Evolutionary conservation across 2,113 vertebrate genomes (phyloP), one percentile per base, ranked within the genome.

Genomic region (Gobio gobio): DNA sequence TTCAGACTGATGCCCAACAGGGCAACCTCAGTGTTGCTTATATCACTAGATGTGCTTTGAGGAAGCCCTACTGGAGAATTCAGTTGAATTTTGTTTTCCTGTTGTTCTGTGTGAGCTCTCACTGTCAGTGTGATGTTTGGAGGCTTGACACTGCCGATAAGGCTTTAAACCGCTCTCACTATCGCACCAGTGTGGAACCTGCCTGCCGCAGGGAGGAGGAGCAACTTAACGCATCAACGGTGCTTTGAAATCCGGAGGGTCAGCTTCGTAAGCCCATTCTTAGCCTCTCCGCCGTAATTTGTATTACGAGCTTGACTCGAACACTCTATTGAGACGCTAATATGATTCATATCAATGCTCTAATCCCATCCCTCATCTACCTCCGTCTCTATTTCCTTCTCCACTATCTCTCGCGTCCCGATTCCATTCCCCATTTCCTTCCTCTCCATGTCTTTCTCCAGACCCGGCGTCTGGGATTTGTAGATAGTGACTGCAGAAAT

Each of bases 211-310:
- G 80, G 63, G 64, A 56, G 78, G 78, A 33, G 80, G 49, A 72
- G 64, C 80, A 56, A 56, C 64, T 70, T 72, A 82, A 40, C 1
- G 47, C 26, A 66, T 82, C 63, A 82, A 9, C 56, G 47, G 26
- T 56, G 29, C 18, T 56, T 56, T 72, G 29, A 82, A 82, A 82
- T 82, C 63, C 26, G 0, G 61, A 72, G 80, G 80, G 80, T 82
- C 33, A 68, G 14, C 29, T 82, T 56, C 80, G 12, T 24, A 70
- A 82, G 49, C 49, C 80, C 47, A 4, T 33, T 82, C 80, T 68
- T 72, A 72, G 64, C 47, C 63, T 72, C 72, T 82, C 64, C 80
- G 47, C 10, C 29, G 63, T 72, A 56, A 82, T 82, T 82, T 72
- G 64, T 72, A 51, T 66, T 16, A 16, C 18, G 6, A 51, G 79